phyloP scores from a whole-genome alignment of 2,888 invertebrate species.

The Aproaerema taeniolella region DNA sequence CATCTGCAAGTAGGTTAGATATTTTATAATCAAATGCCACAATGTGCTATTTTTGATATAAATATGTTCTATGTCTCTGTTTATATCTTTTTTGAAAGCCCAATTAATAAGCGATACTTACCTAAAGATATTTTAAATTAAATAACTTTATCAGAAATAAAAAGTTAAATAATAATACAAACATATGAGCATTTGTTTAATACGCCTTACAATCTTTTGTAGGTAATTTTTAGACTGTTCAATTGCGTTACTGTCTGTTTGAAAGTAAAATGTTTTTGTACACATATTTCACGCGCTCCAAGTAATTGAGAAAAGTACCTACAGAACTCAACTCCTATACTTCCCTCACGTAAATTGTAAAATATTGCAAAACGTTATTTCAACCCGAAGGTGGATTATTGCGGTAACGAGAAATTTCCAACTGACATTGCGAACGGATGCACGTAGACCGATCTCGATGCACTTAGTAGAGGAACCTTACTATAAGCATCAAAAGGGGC shows the following conservation, averaged over 20 bases:
- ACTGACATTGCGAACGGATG: conserved; percentile 65
- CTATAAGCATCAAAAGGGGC: conserved; percentile 21
- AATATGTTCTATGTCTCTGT: too few species aligned
- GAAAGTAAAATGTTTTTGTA: conserved; percentile 7
- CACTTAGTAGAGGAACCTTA: conserved; percentile 56
- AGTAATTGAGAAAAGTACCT: conserved; percentile 1
- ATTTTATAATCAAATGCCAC: too few species aligned
- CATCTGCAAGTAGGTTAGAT: too few species aligned
- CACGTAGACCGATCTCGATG: conserved; percentile 69
- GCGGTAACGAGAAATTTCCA: conserved; percentile 71
- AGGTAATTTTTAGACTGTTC: not conserved
- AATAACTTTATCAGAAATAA: too few species aligned
- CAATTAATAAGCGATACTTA: too few species aligned
- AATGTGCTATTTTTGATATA: too few species aligned
- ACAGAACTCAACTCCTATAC: conserved; percentile 6
- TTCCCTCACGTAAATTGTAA: conserved; percentile 44
- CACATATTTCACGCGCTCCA: conserved; percentile 6
- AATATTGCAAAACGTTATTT: conserved; percentile 56
- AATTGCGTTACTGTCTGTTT: not conserved
- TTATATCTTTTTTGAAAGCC: too few species aligned
- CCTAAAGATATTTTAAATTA: too few species aligned
- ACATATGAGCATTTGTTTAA: too few species aligned
- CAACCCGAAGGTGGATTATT: conserved; percentile 62
- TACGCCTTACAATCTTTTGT: too few species aligned
- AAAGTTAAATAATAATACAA: too few species aligned